A percentile compares a stretch with the other conserved stretches of the same genome.
These are phyloP conservation scores for Enteromius anoplus DNA, from an alignment of 2,797 vertebrate species.

Conservation along the genomic window DNA sequence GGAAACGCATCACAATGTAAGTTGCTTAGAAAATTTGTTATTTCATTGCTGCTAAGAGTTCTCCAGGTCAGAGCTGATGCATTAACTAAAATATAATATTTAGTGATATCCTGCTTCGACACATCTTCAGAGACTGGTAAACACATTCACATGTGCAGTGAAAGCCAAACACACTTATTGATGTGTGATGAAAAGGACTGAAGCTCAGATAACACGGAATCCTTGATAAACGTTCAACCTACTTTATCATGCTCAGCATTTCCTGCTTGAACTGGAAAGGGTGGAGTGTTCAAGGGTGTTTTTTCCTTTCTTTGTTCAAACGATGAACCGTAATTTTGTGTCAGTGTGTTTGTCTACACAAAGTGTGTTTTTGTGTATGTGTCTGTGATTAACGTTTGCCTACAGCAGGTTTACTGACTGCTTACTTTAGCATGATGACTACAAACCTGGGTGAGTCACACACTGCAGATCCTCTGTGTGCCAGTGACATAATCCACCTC, in stretches of 20 bases:
- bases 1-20: not conserved
- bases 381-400: slow-evolving; percentile 55
- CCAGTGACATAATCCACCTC: not conserved
- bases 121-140: not conserved
- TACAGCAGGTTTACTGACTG: slow-evolving; percentile 58
- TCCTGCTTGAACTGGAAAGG: slow-evolving; percentile 59
- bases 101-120: not conserved
- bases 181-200: slow-evolving; percentile 1
- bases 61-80: not conserved
- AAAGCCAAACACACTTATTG: not conserved
- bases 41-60: not conserved
- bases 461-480: slow-evolving; percentile 2
- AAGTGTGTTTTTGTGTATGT: slow-evolving; percentile 1
- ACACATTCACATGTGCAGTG: not conserved
- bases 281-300: slow-evolving; percentile 63
- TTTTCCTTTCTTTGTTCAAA: slow-evolving; percentile 72
- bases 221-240: slow-evolving; percentile 31
- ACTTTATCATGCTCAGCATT: slow-evolving; percentile 52
- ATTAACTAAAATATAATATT: not conserved
- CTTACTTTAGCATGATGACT: slow-evolving; percentile 64
- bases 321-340: slow-evolving; percentile 42
- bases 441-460: slow-evolving; percentile 64
- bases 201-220: slow-evolving; percentile 42
- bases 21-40: not conserved
- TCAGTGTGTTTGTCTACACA: slow-evolving; percentile 21